A percentile compares a stretch with the other conserved stretches of the same genome.
Conservation (phyloP, 1,140 invertebrate genomes). For the Drosophila carrolli region DNA sequence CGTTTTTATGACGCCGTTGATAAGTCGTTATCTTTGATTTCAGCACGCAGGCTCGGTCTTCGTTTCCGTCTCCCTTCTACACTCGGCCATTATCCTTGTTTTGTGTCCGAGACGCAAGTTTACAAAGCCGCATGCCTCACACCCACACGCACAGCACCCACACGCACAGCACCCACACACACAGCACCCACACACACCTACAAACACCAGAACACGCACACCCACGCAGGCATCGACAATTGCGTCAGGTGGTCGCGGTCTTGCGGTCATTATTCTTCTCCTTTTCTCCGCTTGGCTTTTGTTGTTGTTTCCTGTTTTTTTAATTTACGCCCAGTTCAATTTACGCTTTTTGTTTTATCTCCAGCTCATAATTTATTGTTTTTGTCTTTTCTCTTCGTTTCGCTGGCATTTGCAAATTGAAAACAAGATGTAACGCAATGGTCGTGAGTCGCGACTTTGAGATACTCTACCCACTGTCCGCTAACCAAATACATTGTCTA, state of each 20-base stretch:
- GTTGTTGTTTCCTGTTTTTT: slow-evolving; percentile 28
- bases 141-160: not conserved
- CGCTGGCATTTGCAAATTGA: slow-evolving; percentile 46
- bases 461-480: too few relatives aligned
- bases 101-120: slow-evolving; percentile 13
- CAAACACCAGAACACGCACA: slow-evolving; percentile 7
- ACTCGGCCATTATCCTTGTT: slow-evolving; percentile 4
- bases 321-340: slow-evolving; percentile 69
- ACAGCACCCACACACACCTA: not conserved
- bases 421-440: slow-evolving; percentile 10
- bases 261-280: slow-evolving; percentile 53
- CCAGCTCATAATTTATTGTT: slow-evolving; percentile 67
- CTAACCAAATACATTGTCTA: too few relatives aligned
- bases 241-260: slow-evolving; percentile 61
- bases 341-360: slow-evolving; percentile 69
- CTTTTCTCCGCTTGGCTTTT: slow-evolving; percentile 16
- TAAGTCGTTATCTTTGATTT: slow-evolving; percentile 82
- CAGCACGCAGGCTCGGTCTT: slow-evolving; percentile 53
- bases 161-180: not conserved
- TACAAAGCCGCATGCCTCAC: slow-evolving; percentile 21
- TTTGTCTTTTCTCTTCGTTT: slow-evolving; percentile 28
- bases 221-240: slow-evolving; percentile 14
- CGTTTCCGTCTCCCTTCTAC: slow-evolving; percentile 14
- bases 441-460: too few relatives aligned
- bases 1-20: slow-evolving; percentile 82